Percentiles rank a stretch among this genome's conserved stretches.
These are phyloP conservation scores for Coccyzus lansbergi DNA, from an alignment of 2,797 vertebrate species.

Conservation along the genomic window DNA sequence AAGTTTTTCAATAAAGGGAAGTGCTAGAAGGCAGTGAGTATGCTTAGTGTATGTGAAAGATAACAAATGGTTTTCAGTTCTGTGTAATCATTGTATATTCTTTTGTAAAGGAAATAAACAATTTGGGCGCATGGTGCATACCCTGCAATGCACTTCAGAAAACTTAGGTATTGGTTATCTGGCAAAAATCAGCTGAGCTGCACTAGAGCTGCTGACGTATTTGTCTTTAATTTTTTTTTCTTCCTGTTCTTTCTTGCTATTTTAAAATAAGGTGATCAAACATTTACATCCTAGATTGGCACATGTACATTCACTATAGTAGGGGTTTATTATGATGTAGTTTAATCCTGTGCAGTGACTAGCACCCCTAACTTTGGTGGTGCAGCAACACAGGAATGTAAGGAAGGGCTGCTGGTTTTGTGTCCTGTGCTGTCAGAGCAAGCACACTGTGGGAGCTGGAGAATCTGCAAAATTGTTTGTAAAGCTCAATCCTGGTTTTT, in stretches of 20 bases:
- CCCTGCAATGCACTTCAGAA: background rate
- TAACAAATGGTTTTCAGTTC: background rate
- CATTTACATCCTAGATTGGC: background rate
- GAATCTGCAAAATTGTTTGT: background rate
- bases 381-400: background rate
- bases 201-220: background rate
- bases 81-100: background rate
- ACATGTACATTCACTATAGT: background rate
- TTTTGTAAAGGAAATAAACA: constrained; percentile 12
- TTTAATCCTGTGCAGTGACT: background rate
- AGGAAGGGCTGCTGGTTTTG: background rate
- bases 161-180: background rate
- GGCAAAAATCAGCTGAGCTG: background rate
- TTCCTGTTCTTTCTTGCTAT: background rate
- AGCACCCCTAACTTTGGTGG: background rate
- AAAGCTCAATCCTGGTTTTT: background rate
- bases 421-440: background rate
- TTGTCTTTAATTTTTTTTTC: background rate
- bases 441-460: background rate
- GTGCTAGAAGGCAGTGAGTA: background rate
- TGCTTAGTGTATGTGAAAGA: background rate
- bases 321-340: background rate
- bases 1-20: background rate
- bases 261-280: background rate
- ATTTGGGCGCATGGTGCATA: background rate